Base-by-base conservation (phyloP, 2,888 invertebrate species). In the Eupeodes luniger region DNA sequence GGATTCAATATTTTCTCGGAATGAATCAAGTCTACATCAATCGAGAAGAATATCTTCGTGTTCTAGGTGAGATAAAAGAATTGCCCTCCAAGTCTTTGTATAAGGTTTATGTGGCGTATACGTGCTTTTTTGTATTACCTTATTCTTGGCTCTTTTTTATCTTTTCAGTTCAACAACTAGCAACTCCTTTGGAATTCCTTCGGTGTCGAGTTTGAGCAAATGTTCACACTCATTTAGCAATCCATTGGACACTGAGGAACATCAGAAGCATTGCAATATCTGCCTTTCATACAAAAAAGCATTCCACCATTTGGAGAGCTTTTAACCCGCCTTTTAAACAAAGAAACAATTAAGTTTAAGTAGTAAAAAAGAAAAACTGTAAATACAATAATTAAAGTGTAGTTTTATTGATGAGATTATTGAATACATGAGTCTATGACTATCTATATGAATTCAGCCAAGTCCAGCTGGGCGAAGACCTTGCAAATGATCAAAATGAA, bases 391-490 rank as follows among this genome's bases (percentile, higher is more conserved):
- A 75, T 36, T 53, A 61, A 49, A 70, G 1, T 51, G 62, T 81
- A 11, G 6, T 51, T 75, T 75, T 78, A 53, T 78, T 75, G 79
- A 36, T 82, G 57, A 59, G 9, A 53, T 10, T 14, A 59, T 36
- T 19, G 16, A 47, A 74, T 27, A 27, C 27, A 59, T 61, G 59
- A 69, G 61, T 82, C 19, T 44, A 64, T 7, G 36, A 66, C 90
- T 91, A 93, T 79, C 90, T 91, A 93, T 79, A 93, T 91, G 87
- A 92, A 93, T 75, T 91, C 90, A 7, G 90, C 90, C 61, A 94
- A 91, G 90, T 94, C 94, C 12, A 91, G 84, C 87, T 94, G 94
- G 49, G 90, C 91, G 90, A 93, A 94, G 51, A 92, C 91, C n/a
- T 91, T 90, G 0, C 92, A 91, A 81, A 94, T 93, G n/a, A 94